phyloP scores from a whole-genome alignment of 2,113 vertebrate genomes.

The Calcarius ornatus region DNA sequence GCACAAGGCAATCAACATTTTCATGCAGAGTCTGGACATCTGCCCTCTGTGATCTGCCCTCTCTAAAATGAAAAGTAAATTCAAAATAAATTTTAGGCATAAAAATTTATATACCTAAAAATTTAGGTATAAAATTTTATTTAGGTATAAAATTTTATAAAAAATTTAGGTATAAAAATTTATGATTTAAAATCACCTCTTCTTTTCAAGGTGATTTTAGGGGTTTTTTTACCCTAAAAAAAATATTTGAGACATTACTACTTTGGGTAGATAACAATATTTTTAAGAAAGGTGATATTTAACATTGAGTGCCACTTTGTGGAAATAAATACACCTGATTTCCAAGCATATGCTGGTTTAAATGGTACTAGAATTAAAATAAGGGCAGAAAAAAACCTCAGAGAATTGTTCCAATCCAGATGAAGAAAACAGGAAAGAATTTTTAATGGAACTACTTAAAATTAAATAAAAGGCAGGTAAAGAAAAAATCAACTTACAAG shows the following conservation, averaged over 20 bases:
- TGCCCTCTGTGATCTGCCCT: background rate
- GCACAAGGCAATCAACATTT: background rate
- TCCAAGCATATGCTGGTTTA: background rate
- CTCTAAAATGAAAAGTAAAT: background rate
- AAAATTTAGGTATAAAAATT: background rate
- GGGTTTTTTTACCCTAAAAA: background rate
- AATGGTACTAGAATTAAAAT: background rate
- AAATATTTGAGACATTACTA: background rate
- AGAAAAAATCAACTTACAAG: background rate
- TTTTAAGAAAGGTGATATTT: background rate
- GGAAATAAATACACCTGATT: background rate
- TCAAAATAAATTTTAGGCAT: background rate
- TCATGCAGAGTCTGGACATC: background rate
- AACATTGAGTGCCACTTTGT: background rate
- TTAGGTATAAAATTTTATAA: background rate
- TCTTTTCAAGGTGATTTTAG: background rate
- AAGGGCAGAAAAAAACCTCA: accelerated
- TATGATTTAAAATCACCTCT: too few species aligned
- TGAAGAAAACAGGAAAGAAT: background rate
- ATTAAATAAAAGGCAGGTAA: background rate
- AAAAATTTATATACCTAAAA: background rate
- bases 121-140: background rate
- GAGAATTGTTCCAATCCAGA: background rate
- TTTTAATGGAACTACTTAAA: background rate
- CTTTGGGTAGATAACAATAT: background rate